Conservation (phyloP, 2,113 vertebrate species). For the Lepus americanus region DNA sequence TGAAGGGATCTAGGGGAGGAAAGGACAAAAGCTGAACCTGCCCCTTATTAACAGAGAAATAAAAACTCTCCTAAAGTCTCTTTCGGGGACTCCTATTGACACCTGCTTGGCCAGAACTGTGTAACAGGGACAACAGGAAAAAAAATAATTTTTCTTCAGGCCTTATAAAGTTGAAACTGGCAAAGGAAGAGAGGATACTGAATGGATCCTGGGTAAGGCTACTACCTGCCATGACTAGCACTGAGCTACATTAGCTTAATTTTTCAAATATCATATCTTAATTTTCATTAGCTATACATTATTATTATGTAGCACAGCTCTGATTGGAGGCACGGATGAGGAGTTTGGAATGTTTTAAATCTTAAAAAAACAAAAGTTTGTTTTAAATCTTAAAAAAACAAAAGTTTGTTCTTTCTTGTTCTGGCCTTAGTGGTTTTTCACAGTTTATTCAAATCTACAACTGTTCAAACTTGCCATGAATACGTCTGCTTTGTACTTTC, state of each 20-base stretch:
- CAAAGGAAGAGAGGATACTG: not conserved
- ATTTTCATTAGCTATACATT: conserved; percentile 1
- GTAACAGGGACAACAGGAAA: not conserved
- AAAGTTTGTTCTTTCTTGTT: not conserved
- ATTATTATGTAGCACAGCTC: not conserved
- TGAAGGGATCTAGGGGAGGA: not conserved
- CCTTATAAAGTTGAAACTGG: not conserved
- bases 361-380: too few relatives aligned
- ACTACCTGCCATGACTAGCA: not conserved
- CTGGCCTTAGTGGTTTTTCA: not conserved
- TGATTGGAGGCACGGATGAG: not conserved
- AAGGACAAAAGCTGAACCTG: not conserved
- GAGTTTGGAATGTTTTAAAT: not conserved
- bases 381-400: too few relatives aligned
- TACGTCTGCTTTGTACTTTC: not conserved
- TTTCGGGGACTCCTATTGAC: not conserved
- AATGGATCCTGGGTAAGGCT: not conserved
- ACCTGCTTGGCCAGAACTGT: not conserved
- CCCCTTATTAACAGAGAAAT: not conserved
- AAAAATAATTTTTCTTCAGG: not conserved
- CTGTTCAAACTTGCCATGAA: not conserved
- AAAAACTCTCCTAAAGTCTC: not conserved
- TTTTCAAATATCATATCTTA: not conserved
- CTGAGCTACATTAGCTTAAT: not conserved
- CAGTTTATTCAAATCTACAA: not conserved